Evolutionary conservation across 2,888 invertebrate species (phyloP).

Genomic region (Bruchidius siliquastri): DNA sequence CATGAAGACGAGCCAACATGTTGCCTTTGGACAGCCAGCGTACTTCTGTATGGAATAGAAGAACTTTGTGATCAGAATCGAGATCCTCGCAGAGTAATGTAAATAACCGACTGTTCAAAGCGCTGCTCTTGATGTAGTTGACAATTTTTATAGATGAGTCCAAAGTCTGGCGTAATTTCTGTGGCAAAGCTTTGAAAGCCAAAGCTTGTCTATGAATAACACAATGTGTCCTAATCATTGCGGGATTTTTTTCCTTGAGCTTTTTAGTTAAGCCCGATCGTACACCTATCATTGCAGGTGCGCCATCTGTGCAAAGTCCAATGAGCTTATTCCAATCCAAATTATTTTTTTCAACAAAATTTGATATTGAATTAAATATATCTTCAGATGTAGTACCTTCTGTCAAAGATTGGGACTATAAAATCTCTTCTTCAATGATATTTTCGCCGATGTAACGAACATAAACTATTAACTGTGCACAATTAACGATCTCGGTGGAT

Average conservation of each 20-base stretch:
- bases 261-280: background rate
- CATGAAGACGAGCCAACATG: background rate
- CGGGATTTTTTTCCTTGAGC: background rate
- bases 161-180: background rate
- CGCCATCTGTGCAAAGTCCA: too few species aligned
- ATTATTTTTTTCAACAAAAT: background rate
- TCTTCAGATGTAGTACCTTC: background rate
- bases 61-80: background rate
- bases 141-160: background rate
- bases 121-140: background rate
- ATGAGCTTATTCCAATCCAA: too few species aligned
- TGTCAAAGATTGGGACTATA: background rate
- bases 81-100: background rate
- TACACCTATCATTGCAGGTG: background rate
- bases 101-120: background rate
- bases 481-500: background rate
- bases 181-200: background rate
- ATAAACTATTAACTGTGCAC: background rate
- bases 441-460: background rate
- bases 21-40: background rate
- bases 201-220: background rate
- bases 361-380: background rate
- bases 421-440: background rate
- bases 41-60: background rate
- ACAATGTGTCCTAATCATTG: background rate